Evolutionary conservation across 2,888 invertebrate genomes (phyloP), one percentile per base, ranked within the genome.

Genomic region (Ceramica pisi): DNA sequence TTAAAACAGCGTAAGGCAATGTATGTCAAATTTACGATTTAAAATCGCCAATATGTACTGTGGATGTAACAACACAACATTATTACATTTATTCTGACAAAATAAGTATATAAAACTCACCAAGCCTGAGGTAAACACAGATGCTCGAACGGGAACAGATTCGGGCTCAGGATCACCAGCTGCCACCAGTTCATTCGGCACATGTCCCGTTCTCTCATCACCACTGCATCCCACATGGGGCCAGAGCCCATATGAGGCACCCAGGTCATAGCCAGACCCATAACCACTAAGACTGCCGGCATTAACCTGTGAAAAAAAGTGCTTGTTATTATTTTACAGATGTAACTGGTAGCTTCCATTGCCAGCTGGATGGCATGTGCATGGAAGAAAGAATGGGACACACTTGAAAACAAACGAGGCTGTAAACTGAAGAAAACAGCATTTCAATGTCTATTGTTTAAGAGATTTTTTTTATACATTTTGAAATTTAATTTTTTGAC

Each of bases 181-280:
- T 95, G 95, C 96, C 96, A 96, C 96, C 96, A 96, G 86, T 95
- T 95, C 44, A 78, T 85, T 0, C 96, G 85, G 86, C 96, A 96
- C 88, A 95, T 86, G 51, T 95, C 95, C 0, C 94, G 84, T 72
- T 96, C 96, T 1, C 95, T 89, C 68, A 90, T 92, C 56, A 96
- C 96, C 23, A 96, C 95, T 0, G 95, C 95, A 50, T 96, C 96
- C 96, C 96, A 96, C 95, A 96, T 95, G 0, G 96, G 96, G 0
- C 96, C 96, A 0, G 95, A 94, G 0, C 95, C 96, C 73, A 95
- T 1, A 35, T 94, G 95, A 0, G 95, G 95, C 0, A 95, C 94
- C 96, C 96, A 96, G 0, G 95, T 96, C 95, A 95, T 95, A 0
- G 95, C 95, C 7, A 95, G 83, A 4, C 92, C 95, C 95, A 95